A percentile compares a stretch with the other conserved stretches of the same genome.
Evolutionary conservation across 2,113 vertebrate genomes (phyloP).

Genomic region (Passer domesticus): DNA sequence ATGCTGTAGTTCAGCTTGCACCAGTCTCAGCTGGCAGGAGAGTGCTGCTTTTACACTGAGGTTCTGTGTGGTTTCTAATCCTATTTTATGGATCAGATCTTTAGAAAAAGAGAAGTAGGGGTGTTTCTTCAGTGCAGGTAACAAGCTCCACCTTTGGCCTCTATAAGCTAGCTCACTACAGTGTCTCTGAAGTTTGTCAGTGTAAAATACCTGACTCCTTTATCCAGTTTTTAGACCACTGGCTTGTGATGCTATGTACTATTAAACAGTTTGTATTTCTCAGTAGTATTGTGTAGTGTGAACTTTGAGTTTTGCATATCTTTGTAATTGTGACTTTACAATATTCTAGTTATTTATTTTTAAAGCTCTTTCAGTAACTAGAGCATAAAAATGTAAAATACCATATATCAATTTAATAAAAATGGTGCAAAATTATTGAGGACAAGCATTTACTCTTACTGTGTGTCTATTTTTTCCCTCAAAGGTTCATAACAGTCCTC

Average conservation of each 20-base stretch:
- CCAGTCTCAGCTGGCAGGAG: not conserved
- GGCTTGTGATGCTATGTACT: not conserved
- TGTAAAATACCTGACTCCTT: not conserved
- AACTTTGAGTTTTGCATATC: not conserved
- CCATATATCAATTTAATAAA: not conserved
- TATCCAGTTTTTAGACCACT: not conserved
- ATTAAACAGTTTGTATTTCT: not conserved
- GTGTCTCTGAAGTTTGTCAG: not conserved
- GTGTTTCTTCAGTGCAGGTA: not conserved
- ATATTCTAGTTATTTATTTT: not conserved
- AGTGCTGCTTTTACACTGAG: not conserved
- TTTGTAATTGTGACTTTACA: not conserved
- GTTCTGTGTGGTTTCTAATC: not conserved
- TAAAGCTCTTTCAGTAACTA: not conserved
- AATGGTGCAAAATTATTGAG: not conserved
- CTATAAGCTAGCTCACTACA: not conserved
- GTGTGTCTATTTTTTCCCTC: not conserved
- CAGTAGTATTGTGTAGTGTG: fast-evolving
- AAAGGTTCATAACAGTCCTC: conserved; percentile 93
- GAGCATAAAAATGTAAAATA: not conserved
- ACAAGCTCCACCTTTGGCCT: not conserved
- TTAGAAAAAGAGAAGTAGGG: not conserved
- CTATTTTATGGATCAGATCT: not conserved
- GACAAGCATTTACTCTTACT: not conserved
- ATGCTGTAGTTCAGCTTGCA: not conserved